Evolutionary conservation across 2,888 invertebrate genomes (phyloP).

Genomic region (Acleris literana): DNA sequence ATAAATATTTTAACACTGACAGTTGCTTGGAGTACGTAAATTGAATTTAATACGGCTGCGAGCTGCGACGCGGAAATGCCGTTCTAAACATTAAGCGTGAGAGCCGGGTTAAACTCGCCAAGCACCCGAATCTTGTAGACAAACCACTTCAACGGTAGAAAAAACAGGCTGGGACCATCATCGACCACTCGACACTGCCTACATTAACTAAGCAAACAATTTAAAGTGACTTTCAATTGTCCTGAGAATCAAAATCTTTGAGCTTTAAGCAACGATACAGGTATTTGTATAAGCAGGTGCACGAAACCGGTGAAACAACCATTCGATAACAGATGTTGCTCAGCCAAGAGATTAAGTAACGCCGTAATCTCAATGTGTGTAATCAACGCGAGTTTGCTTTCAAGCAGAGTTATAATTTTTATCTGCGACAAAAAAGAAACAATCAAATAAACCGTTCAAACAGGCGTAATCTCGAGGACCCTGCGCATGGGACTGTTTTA

Average conservation of each 20-base stretch:
- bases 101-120: constrained; percentile 50
- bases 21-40: constrained; percentile 55
- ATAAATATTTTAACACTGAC: constrained; percentile 73
- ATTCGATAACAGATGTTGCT: constrained; percentile 78
- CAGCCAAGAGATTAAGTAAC: constrained; percentile 67
- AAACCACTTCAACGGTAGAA: constrained; percentile 62
- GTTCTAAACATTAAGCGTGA: constrained; percentile 55
- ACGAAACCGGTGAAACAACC: constrained; percentile 72
- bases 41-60: constrained; percentile 51
- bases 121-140: constrained; percentile 65
- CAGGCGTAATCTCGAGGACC: constrained; percentile 63
- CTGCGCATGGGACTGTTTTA: constrained; percentile 59
- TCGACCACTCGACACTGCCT: constrained; percentile 60
- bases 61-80: constrained; percentile 64
- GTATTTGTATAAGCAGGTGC: constrained; percentile 75
- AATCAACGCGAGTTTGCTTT: constrained; percentile 34
- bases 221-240: constrained; percentile 44
- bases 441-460: constrained; percentile 65
- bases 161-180: constrained; percentile 53
- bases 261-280: constrained; percentile 31
- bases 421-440: constrained; percentile 48
- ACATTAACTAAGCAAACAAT: constrained; percentile 66
- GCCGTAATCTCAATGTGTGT: constrained; percentile 28
- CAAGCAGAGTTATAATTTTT: constrained; percentile 20
- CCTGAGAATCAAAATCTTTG: constrained; percentile 55